These are phyloP conservation scores for Microcebus tavaratra DNA, from an alignment of 2,113 vertebrate species.

Conservation along the genomic window DNA sequence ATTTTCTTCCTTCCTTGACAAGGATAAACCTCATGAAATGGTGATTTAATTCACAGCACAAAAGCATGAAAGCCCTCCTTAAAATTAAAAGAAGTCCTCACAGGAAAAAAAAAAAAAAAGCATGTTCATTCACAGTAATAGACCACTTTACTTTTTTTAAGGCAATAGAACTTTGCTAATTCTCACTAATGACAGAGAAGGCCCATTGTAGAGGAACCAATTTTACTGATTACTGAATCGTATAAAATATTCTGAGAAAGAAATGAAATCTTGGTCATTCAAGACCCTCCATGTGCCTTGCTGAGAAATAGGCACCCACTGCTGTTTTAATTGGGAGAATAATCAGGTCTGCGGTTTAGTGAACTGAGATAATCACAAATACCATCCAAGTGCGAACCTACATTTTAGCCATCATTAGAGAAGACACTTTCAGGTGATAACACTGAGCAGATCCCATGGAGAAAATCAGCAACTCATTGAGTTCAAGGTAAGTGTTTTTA, in stretches of 20 bases:
- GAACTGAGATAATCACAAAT: slow-evolving; percentile 73
- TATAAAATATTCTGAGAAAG: slow-evolving; percentile 79
- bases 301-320: slow-evolving; percentile 69
- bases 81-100: slow-evolving; percentile 69
- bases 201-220: slow-evolving; percentile 64
- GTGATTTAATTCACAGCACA: slow-evolving; percentile 67
- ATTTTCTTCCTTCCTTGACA: slow-evolving; percentile 58
- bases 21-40: slow-evolving; percentile 67
- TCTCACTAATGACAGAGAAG: slow-evolving; percentile 73
- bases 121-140: slow-evolving; percentile 70
- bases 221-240: slow-evolving; percentile 79
- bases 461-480: background rate
- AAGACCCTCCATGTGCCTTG: slow-evolving; percentile 67
- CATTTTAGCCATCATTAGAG: slow-evolving; percentile 42
- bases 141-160: slow-evolving; percentile 65
- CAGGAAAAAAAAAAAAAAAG: background rate
- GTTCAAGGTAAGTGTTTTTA: background rate
- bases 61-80: slow-evolving; percentile 62
- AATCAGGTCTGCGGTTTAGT: slow-evolving; percentile 70
- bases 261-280: slow-evolving; percentile 78
- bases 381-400: slow-evolving; percentile 33
- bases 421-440: slow-evolving; percentile 66
- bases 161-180: slow-evolving; percentile 75
- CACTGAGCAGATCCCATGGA: background rate
- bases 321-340: slow-evolving; percentile 72